Conservation (phyloP, 2,888 invertebrate species). For the Tenthredo livida region DNA sequence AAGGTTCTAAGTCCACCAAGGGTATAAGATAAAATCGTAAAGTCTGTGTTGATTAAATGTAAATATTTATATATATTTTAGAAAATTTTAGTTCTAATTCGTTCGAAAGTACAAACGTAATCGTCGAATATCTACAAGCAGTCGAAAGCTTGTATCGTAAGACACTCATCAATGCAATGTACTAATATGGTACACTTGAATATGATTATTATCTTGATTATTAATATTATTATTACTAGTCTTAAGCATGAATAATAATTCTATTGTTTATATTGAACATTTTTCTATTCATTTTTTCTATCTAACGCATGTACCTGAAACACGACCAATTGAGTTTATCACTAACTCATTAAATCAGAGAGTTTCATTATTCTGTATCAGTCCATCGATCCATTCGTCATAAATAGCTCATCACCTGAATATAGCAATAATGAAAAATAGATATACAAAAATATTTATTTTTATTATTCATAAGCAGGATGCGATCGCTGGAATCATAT, state of each 20-base stretch:
- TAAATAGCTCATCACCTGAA: neutral
- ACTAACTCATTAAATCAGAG: neutral
- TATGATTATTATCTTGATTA: slow-evolving; percentile 59
- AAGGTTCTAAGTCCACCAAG: slow-evolving; percentile 66
- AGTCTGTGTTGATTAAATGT: slow-evolving; percentile 46
- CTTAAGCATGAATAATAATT: slow-evolving; percentile 63
- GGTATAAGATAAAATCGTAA: slow-evolving; percentile 24
- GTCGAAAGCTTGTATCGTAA: slow-evolving; percentile 14
- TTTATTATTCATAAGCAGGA: neutral
- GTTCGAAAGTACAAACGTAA: slow-evolving; percentile 63
- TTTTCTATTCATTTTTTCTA: slow-evolving; percentile 1
- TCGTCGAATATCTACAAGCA: slow-evolving; percentile 46
- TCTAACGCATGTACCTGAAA: neutral
- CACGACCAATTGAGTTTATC: neutral
- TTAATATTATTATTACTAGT: slow-evolving; percentile 65
- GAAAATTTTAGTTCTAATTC: slow-evolving; percentile 29
- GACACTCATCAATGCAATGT: slow-evolving; percentile 55
- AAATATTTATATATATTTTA: slow-evolving; percentile 53
- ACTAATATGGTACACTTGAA: slow-evolving; percentile 32
- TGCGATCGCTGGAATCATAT: too few relatives aligned
- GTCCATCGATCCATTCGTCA: neutral
- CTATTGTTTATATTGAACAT: slow-evolving; percentile 40
- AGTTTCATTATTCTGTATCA: too few relatives aligned
- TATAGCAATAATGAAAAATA: neutral
- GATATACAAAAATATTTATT: neutral